phyloP scores from a whole-genome alignment of 2,797 vertebrate species.

The Oryzias dopingdopingensis region DNA sequence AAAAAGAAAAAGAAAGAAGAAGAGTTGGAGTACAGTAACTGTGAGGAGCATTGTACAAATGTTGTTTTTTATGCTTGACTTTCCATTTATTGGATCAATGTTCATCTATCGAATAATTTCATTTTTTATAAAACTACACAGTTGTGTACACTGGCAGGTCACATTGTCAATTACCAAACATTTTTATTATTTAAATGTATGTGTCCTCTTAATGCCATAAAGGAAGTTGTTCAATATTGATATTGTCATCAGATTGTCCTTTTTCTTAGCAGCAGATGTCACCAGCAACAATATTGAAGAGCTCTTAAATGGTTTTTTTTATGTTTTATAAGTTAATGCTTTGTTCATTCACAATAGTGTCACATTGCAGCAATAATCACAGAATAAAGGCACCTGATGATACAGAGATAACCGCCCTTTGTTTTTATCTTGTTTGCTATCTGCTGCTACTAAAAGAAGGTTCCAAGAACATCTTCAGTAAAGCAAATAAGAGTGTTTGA shows the following conservation, averaged over 20 bases:
- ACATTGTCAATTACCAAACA: slow-evolving; percentile 71
- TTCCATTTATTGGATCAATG: slow-evolving; percentile 42
- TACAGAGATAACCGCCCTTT: slow-evolving; percentile 1
- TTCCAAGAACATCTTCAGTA: slow-evolving; percentile 6
- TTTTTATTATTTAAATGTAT: slow-evolving; percentile 52
- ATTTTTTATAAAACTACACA: slow-evolving; percentile 60
- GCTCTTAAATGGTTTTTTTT: slow-evolving; percentile 5
- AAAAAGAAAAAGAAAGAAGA: slow-evolving; percentile 3
- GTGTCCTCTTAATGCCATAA: slow-evolving; percentile 52
- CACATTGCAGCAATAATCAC: slow-evolving; percentile 29
- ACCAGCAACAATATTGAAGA: slow-evolving; percentile 15
- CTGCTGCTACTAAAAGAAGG: neutral
- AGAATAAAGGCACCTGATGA: slow-evolving; percentile 53
- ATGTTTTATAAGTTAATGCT: slow-evolving; percentile 22
- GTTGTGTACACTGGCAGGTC: slow-evolving; percentile 71
- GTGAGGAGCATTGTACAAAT: slow-evolving; percentile 12
- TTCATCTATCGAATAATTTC: slow-evolving; percentile 39
- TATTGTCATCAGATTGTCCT: slow-evolving; percentile 28
- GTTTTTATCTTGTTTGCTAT: neutral
- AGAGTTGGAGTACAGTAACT: slow-evolving; percentile 17
- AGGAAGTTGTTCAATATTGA: slow-evolving; percentile 21
- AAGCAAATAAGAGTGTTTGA: slow-evolving; percentile 8
- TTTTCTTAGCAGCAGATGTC: slow-evolving; percentile 28
- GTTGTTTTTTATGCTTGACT: slow-evolving; percentile 18
- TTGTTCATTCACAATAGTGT: slow-evolving; percentile 38